Conservation (phyloP, 1,140 invertebrate genomes). For the Steinernema khuongi region DNA sequence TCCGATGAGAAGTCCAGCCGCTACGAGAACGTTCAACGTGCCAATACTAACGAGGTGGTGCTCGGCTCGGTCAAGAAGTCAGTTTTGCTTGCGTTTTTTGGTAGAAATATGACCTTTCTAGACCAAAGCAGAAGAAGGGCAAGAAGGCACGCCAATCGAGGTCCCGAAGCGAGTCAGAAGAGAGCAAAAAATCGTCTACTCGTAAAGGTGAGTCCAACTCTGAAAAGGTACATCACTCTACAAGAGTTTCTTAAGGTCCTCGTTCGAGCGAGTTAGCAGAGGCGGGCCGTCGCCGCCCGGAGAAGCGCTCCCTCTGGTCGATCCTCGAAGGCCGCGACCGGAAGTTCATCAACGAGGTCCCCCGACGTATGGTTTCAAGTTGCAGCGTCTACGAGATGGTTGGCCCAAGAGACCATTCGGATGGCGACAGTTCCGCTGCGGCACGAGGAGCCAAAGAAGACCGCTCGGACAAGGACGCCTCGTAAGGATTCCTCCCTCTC, state of each 20-base stretch:
- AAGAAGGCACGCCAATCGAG: no score
- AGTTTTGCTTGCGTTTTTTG: not conserved
- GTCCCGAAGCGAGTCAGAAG: no score
- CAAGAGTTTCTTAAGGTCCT: no score
- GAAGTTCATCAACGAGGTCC: not conserved
- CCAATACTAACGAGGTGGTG: not conserved
- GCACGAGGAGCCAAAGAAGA: not conserved
- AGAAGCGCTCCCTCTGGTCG: not conserved
- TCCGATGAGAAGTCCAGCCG: not conserved
- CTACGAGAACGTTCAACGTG: not conserved
- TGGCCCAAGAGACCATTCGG: not conserved
- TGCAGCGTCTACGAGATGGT: slow-evolving; percentile 4
- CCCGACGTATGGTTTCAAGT: not conserved
- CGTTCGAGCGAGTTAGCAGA: no score
- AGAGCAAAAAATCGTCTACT: no score
- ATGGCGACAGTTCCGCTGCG: not conserved
- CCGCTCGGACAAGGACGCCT: not conserved
- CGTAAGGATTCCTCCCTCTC: not conserved
- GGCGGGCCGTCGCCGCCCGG: not conserved
- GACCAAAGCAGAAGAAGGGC: no score
- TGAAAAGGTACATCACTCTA: no score
- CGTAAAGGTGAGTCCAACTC: no score
- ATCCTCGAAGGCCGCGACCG: not conserved
- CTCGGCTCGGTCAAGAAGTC: not conserved
- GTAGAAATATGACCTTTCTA: no score